These are phyloP conservation scores for Drosophila subsilvestris DNA, from an alignment of 2,888 invertebrate genomes.

Conservation along the genomic window DNA sequence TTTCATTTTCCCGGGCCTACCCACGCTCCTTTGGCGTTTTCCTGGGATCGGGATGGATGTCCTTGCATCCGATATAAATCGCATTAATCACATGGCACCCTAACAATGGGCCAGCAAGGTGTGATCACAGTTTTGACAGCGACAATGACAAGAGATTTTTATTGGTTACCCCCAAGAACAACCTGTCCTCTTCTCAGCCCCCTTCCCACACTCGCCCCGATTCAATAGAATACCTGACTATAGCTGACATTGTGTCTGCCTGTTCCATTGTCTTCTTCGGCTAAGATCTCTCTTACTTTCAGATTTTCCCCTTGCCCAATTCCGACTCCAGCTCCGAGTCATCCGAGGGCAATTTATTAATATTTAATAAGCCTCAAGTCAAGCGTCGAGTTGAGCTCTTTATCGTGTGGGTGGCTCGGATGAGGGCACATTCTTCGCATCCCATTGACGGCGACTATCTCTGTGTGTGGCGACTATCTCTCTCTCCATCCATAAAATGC, in stretches of 20 bases:
- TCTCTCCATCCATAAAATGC: background rate
- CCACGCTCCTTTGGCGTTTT: conserved; percentile 38
- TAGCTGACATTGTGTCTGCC: conserved; percentile 46
- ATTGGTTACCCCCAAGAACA: conserved; percentile 41
- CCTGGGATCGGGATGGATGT: conserved; percentile 44
- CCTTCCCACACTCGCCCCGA: conserved; percentile 2
- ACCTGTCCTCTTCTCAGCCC: conserved; percentile 47
- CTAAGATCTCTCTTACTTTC: conserved; percentile 38
- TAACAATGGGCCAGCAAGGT: conserved; percentile 55
- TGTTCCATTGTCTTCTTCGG: conserved; percentile 29
- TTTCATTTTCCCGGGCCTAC: conserved; percentile 10
- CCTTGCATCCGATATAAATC: conserved; percentile 67
- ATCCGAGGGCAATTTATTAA: conserved; percentile 43
- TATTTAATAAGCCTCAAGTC: conserved; percentile 53
- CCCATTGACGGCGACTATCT: conserved; percentile 37
- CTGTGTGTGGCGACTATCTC: conserved; percentile 40
- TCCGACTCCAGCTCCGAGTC: conserved; percentile 29
- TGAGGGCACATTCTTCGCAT: conserved; percentile 48
- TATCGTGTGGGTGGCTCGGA: conserved; percentile 56
- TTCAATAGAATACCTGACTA: conserved; percentile 43
- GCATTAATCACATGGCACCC: conserved; percentile 63
- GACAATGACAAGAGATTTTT: conserved; percentile 61
- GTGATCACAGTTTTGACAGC: conserved; percentile 68
- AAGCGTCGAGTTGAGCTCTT: conserved; percentile 51
- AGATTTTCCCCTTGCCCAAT: conserved; percentile 3